Percentiles rank a stretch among this genome's conserved stretches.
Evolutionary conservation across 2,888 invertebrate species (phyloP).

Genomic region (Leptinotarsa haldemani): DNA sequence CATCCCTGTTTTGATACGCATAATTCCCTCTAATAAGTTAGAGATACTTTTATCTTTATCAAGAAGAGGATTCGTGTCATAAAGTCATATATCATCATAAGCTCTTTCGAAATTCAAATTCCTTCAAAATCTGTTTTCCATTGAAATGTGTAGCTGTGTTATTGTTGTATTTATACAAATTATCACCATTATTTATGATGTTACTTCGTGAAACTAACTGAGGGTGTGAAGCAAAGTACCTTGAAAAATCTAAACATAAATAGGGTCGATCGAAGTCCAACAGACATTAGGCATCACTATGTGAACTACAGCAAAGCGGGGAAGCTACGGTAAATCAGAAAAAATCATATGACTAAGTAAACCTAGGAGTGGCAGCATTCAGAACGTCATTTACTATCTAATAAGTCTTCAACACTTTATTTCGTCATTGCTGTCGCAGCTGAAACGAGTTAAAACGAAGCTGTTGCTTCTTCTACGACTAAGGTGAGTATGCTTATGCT

Average conservation of each 20-base stretch:
- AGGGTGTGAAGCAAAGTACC: slow-evolving; percentile 49
- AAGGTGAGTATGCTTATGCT: slow-evolving; percentile 52
- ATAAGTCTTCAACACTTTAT: slow-evolving; percentile 57
- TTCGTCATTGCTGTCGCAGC: slow-evolving; percentile 53
- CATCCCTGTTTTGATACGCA: too few relatives aligned
- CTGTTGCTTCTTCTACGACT: slow-evolving; percentile 47
- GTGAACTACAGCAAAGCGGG: slow-evolving; percentile 51
- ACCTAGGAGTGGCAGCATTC: slow-evolving; percentile 9
- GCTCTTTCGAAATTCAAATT: too few relatives aligned
- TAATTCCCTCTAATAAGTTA: too few relatives aligned
- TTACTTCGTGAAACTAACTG: neutral
- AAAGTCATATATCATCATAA: too few relatives aligned
- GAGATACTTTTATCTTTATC: too few relatives aligned
- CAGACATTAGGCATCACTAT: slow-evolving; percentile 55
- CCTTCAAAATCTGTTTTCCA: too few relatives aligned
- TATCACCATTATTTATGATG: neutral
- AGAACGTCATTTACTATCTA: slow-evolving; percentile 22
- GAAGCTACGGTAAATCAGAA: slow-evolving; percentile 51
- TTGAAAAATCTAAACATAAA: slow-evolving; percentile 43
- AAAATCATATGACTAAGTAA: slow-evolving; percentile 40
- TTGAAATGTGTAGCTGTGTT: neutral
- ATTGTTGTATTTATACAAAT: neutral
- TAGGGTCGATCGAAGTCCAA: slow-evolving; percentile 60
- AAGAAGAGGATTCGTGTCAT: too few relatives aligned
- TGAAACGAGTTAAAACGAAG: slow-evolving; percentile 49